Conservation (phyloP, 2,113 vertebrate species). For the Indicator maculatus region DNA sequence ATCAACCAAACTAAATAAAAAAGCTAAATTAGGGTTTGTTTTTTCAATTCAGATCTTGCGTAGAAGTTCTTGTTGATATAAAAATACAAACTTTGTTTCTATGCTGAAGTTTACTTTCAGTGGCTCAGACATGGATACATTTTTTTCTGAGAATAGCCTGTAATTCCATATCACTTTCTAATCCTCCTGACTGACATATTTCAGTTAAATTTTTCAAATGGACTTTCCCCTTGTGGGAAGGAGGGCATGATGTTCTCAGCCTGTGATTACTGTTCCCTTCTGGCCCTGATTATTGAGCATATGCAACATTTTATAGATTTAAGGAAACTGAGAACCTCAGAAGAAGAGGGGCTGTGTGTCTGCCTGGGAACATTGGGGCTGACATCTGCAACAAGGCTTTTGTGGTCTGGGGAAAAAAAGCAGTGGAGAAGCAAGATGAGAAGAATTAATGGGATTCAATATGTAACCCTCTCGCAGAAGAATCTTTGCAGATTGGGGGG, state of each 20-base stretch:
- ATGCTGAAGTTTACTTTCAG: background rate
- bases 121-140: background rate
- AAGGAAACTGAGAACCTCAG: background rate
- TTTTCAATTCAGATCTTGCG: background rate
- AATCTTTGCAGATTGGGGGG: background rate
- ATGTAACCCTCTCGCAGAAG: background rate
- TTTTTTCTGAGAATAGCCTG: background rate
- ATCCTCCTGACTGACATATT: background rate
- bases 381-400: background rate
- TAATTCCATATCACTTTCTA: background rate
- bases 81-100: background rate
- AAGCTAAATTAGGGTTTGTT: background rate
- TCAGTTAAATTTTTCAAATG: background rate
- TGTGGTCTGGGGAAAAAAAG: background rate
- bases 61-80: background rate
- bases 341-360: background rate
- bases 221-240: background rate
- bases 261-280: background rate
- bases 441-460: background rate
- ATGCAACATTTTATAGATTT: accelerated
- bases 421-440: background rate
- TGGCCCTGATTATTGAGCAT: background rate
- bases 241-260: background rate
- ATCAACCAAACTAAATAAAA: background rate
- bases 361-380: background rate